phyloP scores from a whole-genome alignment of 2,888 invertebrate species.

The Alcis repandata region DNA sequence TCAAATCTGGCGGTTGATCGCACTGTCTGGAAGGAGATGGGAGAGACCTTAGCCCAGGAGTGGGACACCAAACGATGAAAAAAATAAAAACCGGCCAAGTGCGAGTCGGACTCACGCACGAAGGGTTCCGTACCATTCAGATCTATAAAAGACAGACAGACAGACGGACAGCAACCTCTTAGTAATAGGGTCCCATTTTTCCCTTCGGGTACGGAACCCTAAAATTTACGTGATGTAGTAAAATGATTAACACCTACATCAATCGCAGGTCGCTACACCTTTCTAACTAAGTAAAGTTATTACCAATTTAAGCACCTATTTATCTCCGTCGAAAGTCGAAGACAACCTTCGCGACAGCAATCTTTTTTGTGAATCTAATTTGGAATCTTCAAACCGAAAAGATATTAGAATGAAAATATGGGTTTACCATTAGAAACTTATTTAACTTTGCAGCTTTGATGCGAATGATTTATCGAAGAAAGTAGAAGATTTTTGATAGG shows the following conservation, averaged over 20 bases:
- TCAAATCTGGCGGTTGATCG: too few relatives aligned
- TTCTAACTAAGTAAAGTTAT: not conserved
- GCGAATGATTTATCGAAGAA: constrained; percentile 6
- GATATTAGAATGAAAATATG: constrained; percentile 8
- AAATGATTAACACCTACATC: not conserved
- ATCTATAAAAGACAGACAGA: too few relatives aligned
- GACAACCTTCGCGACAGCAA: not conserved
- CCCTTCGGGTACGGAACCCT: too few relatives aligned
- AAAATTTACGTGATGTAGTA: too few relatives aligned
- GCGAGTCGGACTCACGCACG: too few relatives aligned
- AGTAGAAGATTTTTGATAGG: not conserved
- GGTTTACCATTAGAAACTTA: constrained; percentile 3
- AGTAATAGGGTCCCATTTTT: too few relatives aligned
- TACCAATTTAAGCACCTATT: not conserved
- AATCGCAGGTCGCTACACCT: not conserved
- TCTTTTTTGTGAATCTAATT: constrained; percentile 22
- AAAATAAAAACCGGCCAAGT: too few relatives aligned
- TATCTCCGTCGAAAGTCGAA: not conserved
- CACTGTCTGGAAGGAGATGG: too few relatives aligned
- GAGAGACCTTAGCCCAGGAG: too few relatives aligned
- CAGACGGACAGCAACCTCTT: too few relatives aligned
- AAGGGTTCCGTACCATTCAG: too few relatives aligned
- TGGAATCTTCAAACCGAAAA: constrained; percentile 8
- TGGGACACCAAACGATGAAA: too few relatives aligned
- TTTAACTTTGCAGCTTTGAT: constrained; percentile 19